A percentile compares a stretch with the other conserved stretches of the same genome.
Conservation (phyloP, 2,888 invertebrate genomes). For the Aphrophora alni region DNA sequence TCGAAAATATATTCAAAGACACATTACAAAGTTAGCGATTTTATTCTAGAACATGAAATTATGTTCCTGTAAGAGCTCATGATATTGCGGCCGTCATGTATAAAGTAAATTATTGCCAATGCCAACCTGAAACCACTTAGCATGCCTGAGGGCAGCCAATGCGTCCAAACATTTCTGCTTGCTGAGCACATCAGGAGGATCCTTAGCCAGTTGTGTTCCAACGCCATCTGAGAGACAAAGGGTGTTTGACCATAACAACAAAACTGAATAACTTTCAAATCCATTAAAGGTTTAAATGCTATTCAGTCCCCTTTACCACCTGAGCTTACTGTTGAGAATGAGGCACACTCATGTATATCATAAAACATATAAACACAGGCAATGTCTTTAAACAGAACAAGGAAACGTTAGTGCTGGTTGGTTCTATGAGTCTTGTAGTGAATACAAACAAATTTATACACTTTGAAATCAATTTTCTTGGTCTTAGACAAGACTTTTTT, state of each 20-base stretch:
- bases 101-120: background rate
- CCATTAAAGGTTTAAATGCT: background rate
- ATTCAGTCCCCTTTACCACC: background rate
- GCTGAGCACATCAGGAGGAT: slow-evolving; percentile 91
- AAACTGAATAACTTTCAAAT: slow-evolving; percentile 32
- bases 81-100: background rate
- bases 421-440: too few species aligned
- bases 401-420: too few species aligned
- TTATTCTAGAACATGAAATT: too few species aligned
- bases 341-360: slow-evolving; percentile 2
- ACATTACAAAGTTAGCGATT: too few species aligned
- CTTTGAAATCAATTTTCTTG: too few species aligned
- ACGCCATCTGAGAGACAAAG: slow-evolving; percentile 63
- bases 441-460: too few species aligned
- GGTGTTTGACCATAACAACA: slow-evolving; percentile 74
- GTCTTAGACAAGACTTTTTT: too few species aligned
- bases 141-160: slow-evolving; percentile 99
- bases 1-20: too few species aligned
- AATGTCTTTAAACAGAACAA: too few species aligned
- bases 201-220: slow-evolving; percentile 65
- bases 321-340: background rate
- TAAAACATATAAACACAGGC: background rate
- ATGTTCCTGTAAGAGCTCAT: too few species aligned
- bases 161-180: slow-evolving; percentile 99
- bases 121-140: slow-evolving; percentile 99